Base-by-base conservation (phyloP, 2,113 vertebrate species). In the Mustela lutreola region DNA sequence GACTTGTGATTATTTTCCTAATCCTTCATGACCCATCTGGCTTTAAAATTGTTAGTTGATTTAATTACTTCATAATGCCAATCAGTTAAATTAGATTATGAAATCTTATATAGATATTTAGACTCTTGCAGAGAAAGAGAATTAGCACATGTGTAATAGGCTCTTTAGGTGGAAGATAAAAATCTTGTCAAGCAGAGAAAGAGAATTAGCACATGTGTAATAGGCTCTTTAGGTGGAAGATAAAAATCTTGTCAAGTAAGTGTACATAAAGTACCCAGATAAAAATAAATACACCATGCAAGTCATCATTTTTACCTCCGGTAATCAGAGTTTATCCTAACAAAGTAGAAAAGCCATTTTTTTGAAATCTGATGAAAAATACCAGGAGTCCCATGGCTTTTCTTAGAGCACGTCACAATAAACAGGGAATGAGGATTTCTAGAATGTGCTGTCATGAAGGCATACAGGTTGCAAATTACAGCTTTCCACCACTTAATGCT, bases 1-100 rank as follows among this genome's bases (percentile, higher is more conserved):
- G 45, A 78, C 39, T 56, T 42, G 4, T 15, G 89, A 73, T 92
- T 79, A 75, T 85, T 56, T 78, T 7, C 65, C 83, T 94, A 97
- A 87, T 87, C 80, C 60, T 87, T 94, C 19, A 2, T 82, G 84
- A 88, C 63, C 39, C 11, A 6, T 70, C 50, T 75, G 91, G 15
- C 53, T 93, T 88, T 80, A 88, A 80, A 56, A 67, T 81, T 81
- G 22, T 33, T 88, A 31, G n/a, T 24, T 91, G 65, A 60, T 73
- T 70, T 86, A 60, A 73, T 84, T 89, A 71, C 53, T 88, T 95
- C 89, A 86, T 65, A 86, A 60, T 53, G 58, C 79, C 33, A 62
- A 22, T 60, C 58, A 19, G 42, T 91, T 89, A 89, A 96, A 31
- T 67, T 83, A 76, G 56, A 36, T 84, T 88, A 33, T 80, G 65